These are phyloP conservation scores for Trissonchulus latispiculum DNA, from an alignment of 2,888 invertebrate genomes.

Conservation along the genomic window DNA sequence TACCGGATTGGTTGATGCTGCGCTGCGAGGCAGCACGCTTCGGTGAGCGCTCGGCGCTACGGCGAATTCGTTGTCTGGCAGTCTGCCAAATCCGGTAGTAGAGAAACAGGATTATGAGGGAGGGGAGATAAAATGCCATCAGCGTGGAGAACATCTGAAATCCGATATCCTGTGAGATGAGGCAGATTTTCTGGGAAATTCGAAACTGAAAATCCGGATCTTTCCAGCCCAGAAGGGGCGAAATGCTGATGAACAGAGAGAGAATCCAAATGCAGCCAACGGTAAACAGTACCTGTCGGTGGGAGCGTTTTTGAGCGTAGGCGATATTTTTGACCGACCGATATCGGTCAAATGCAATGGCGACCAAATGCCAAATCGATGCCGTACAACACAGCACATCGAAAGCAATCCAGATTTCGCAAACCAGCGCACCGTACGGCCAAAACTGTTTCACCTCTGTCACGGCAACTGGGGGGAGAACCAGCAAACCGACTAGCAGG, in stretches of 20 bases:
- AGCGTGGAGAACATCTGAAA: slow-evolving; percentile 1
- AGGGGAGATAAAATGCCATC: slow-evolving; percentile 4
- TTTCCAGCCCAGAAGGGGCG: neutral
- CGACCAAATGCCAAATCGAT: slow-evolving; percentile 6
- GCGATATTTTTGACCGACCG: neutral
- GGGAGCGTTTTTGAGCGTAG: neutral
- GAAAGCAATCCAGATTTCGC: neutral
- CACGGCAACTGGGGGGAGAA: neutral
- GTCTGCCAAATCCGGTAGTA: neutral
- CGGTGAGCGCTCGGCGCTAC: neutral
- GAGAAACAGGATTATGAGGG: neutral
- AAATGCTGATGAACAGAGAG: neutral
- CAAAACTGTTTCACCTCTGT: neutral
- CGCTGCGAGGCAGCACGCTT: neutral
- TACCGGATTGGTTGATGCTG: neutral
- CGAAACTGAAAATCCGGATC: neutral
- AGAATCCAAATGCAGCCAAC: neutral
- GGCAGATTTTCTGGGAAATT: neutral
- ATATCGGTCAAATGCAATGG: neutral
- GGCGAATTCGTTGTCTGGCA: neutral
- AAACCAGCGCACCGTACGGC: neutral
- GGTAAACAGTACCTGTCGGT: neutral
- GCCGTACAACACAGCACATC: slow-evolving; percentile 9
- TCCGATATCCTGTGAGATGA: slow-evolving; percentile 8
- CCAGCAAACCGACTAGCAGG: neutral